Percentiles rank a stretch among this genome's conserved stretches.
Conservation (phyloP, 1,140 invertebrate species). For the Sitophilus oryzae region DNA sequence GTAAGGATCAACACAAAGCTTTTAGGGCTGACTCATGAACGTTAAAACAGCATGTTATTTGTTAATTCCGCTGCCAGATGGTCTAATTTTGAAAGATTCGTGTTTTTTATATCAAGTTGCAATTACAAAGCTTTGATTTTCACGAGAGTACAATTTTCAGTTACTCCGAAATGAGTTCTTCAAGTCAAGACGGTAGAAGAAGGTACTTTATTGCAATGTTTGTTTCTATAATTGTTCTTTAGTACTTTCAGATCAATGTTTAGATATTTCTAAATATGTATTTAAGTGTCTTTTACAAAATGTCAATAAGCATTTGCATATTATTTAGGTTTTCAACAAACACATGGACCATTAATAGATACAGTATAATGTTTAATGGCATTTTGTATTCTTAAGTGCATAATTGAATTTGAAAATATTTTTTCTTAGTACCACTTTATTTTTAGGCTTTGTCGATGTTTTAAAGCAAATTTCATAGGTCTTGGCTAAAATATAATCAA, state of each 20-base stretch:
- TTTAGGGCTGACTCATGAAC: neutral
- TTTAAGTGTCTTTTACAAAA: too few relatives aligned
- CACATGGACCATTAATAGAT: too few relatives aligned
- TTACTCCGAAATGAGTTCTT: conserved; percentile 42
- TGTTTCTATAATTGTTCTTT: too few relatives aligned
- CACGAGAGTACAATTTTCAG: conserved; percentile 32
- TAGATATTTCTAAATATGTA: too few relatives aligned
- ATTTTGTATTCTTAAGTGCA: neutral
- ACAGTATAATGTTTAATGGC: neutral
- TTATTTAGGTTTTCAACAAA: too few relatives aligned
- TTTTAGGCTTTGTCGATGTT: too few relatives aligned
- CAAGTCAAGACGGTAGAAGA: conserved; percentile 41
- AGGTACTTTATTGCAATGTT: conserved; percentile 37
- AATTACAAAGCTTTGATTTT: neutral
- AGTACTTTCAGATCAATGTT: too few relatives aligned
- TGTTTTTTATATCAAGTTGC: conserved; percentile 2
- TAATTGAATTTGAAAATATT: neutral
- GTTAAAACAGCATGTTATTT: neutral
- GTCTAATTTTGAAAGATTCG: neutral
- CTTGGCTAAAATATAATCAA: too few relatives aligned
- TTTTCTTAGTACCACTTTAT: too few relatives aligned
- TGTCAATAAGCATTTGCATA: too few relatives aligned
- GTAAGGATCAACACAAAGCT: neutral
- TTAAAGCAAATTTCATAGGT: too few relatives aligned
- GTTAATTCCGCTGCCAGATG: conserved; percentile 1